Evolutionary conservation across 2,888 invertebrate species (phyloP), one percentile per base, ranked within the genome.

Genomic region (Syritta pipiens): DNA sequence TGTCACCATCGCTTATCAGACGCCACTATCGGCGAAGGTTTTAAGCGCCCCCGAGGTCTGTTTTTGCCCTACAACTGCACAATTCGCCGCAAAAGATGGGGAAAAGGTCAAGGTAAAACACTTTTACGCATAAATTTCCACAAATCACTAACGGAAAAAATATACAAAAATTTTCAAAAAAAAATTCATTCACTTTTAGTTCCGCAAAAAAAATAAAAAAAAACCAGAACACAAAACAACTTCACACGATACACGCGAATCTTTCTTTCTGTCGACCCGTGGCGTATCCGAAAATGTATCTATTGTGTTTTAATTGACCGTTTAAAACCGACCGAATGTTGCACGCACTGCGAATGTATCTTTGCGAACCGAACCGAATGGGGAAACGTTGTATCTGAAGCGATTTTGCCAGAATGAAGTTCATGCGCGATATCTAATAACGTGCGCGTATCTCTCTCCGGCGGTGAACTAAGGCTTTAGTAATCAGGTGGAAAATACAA

Each of bases 401-500:
- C 59, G 37, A 40, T 19, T 42, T 2, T 20, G 19, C 44, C 28
- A 10, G 24, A 63, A 49, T 44, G 19, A 63, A 69, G n/a, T 44
- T 65, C 20, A 19, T n/a, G n/a, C 35, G 35, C 63, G 37, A 60
- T 55, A 68, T 30, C 30, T 57, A 60, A 49, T 48, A 77, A 67
- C 74, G 62, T 51, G 74, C 57, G 42, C 49, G 68, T 74, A 79
- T 74, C 74, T 72, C 44, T 55, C 55, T n/a, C n/a, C n/a, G n/a
- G n/a, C n/a, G 57, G 44, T 57, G 42, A 79, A 79, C 79, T 68
- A 49, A 74, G 67, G 74, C n/a, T 68, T 79, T 67, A 49, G 79
- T 62, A 79, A 79, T 79, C 79, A 57, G 67, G 24, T 68, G 74
- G 60, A 79, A 69, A 57, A 74, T 57, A 67, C 74, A 74, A 67